These are phyloP conservation scores for Asarcornis scutulata DNA, from an alignment of 2,113 vertebrate species.

Conservation along the genomic window DNA sequence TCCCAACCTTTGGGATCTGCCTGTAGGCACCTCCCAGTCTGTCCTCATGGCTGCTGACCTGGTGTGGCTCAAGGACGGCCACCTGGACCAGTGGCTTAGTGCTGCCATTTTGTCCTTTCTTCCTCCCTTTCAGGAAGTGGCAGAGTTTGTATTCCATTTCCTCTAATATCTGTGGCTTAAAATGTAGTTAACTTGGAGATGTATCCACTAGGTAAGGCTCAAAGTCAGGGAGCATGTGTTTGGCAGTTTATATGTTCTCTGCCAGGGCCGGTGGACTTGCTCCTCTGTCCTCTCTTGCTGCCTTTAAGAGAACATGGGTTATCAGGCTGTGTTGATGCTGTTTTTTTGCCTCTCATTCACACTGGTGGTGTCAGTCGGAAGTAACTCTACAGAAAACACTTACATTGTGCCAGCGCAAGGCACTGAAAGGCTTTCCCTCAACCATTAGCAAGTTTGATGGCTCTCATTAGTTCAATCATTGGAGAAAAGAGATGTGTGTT, in stretches of 20 bases:
- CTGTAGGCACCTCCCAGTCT: neutral
- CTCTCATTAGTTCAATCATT: slow-evolving; percentile 18
- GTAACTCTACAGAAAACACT: neutral
- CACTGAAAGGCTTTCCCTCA: slow-evolving; percentile 6
- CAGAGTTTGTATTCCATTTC: neutral
- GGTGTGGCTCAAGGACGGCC: accelerated
- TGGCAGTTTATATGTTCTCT: neutral
- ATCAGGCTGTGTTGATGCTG: neutral
- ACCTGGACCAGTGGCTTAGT: neutral
- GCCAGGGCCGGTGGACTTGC: neutral
- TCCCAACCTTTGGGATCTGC: neutral
- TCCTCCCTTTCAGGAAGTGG: neutral
- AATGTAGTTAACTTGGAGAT: neutral
- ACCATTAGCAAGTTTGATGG: slow-evolving; percentile 30
- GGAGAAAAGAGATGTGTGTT: slow-evolving; percentile 47
- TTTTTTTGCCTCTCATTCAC: neutral
- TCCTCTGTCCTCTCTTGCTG: accelerated
- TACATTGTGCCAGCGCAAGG: neutral
- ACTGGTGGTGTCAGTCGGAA: neutral
- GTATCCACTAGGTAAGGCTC: neutral
- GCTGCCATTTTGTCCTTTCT: neutral
- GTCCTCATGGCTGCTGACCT: neutral
- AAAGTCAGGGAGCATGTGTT: neutral
- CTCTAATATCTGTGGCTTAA: neutral
- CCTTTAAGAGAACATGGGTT: neutral